A percentile compares a stretch with the other conserved stretches of the same genome.
These are phyloP conservation scores for Tanypteryx hageni DNA, from an alignment of 2,888 invertebrate genomes.

Conservation along the genomic window DNA sequence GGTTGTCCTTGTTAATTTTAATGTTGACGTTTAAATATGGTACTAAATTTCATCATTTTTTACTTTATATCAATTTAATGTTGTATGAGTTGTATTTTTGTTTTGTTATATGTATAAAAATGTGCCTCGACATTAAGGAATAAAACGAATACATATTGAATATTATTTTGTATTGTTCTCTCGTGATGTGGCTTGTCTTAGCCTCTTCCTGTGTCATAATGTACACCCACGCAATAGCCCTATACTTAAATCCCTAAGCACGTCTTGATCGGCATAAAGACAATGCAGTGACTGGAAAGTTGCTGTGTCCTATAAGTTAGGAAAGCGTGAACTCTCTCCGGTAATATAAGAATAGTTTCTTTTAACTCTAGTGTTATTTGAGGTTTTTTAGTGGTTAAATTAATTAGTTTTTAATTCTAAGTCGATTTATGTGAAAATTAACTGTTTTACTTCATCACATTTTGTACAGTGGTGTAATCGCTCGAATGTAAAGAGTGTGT, in stretches of 20 bases:
- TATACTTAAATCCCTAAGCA: not conserved
- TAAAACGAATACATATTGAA: too few species aligned
- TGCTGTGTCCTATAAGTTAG: not conserved
- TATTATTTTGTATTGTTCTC: too few species aligned
- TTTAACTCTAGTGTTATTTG: too few species aligned
- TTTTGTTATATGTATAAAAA: too few species aligned
- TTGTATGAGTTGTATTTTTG: too few species aligned
- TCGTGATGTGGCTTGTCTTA: too few species aligned
- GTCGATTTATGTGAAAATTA: not conserved
- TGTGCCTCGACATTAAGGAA: too few species aligned
- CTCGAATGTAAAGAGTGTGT: not conserved
- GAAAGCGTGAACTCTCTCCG: not conserved
- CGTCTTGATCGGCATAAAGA: constrained; percentile 4
- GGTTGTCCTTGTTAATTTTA: too few species aligned
- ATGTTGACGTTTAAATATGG: too few species aligned
- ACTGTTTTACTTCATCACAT: not conserved
- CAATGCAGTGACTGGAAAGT: constrained; percentile 9
- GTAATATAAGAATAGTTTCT: not conserved
- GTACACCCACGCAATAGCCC: not conserved
- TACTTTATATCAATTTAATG: too few species aligned
- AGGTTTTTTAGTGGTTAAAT: too few species aligned
- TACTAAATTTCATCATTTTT: too few species aligned
- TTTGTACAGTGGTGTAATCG: not conserved
- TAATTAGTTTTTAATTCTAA: not conserved
- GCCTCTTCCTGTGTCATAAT: not conserved